Base-by-base conservation (phyloP, 2,888 invertebrate species). In the Caenorhabditis uteleia region DNA sequence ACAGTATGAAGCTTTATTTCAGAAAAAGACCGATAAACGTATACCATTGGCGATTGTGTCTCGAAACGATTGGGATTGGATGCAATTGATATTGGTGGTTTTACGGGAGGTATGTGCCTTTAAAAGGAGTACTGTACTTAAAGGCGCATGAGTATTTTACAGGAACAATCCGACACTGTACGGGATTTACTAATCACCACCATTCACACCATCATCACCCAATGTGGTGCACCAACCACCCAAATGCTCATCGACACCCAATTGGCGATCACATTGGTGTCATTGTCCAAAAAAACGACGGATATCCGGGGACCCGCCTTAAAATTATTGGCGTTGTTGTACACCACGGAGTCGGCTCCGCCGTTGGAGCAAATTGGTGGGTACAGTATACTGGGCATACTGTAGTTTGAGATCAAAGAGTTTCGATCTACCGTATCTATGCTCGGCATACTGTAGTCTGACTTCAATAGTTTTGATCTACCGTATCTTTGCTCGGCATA, bases 361-460 rank as follows among this genome's bases (percentile, higher is more conserved):
- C 66, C 65, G 3, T 29, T 69, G 21, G 57, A 54, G n/a, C 69
- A 69, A 16, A 48, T 59, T 33, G 65, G 69, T 69, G n/a, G n/a
- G n/a, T n/a, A n/a, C n/a, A n/a, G n/a, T n/a, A n/a, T n/a, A n/a
- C n/a, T n/a, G n/a, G n/a, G n/a, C n/a, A n/a, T n/a, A n/a, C n/a
- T n/a, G n/a, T n/a, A n/a, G n/a, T n/a, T n/a, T n/a, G n/a, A n/a
- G n/a, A n/a, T n/a, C n/a, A n/a, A n/a, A n/a, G n/a, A n/a, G n/a
- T n/a, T n/a, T n/a, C n/a, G n/a, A n/a, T n/a, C n/a, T n/a, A n/a
- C n/a, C n/a, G n/a, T n/a, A n/a, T n/a, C n/a, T n/a, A n/a, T n/a
- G n/a, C n/a, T n/a, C n/a, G n/a, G n/a, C n/a, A n/a, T n/a, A n/a
- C n/a, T n/a, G n/a, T n/a, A n/a, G n/a, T n/a, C n/a, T n/a, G n/a